Conservation (phyloP, 1,140 invertebrate genomes). For the Charaxes varanes region DNA sequence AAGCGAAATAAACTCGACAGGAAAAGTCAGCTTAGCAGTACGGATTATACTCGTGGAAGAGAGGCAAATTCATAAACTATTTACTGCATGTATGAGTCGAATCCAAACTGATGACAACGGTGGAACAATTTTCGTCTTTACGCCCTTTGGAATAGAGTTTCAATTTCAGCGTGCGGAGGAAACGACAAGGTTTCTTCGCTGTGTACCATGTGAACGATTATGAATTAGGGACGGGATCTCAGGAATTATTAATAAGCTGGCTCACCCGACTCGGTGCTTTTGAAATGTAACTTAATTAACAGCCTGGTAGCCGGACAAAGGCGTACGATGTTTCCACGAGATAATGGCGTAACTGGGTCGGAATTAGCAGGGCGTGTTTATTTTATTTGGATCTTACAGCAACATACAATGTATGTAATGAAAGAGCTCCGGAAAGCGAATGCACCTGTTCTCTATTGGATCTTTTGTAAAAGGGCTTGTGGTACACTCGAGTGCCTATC, state of each 20-base stretch:
- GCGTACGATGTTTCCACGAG: no score
- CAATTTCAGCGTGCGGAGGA: not conserved
- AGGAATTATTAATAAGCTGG: constrained; percentile 13
- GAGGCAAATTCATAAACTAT: constrained; percentile 19
- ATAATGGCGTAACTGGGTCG: not conserved
- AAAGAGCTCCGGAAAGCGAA: no score
- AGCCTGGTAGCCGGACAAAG: not conserved
- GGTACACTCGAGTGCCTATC: no score
- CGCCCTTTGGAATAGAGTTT: not conserved
- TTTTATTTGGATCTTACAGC: no score
- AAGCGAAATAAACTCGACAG: no score
- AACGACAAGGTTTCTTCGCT: not conserved
- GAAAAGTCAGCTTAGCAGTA: constrained; percentile 15
- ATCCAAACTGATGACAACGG: not conserved
- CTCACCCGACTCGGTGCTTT: constrained; percentile 1
- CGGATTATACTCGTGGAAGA: constrained; percentile 13
- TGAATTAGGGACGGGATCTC: constrained; percentile 9
- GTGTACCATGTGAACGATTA: constrained; percentile 1
- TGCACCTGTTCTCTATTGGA: no score
- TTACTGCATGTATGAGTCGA: constrained; percentile 5
- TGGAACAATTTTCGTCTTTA: not conserved
- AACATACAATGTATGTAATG: no score
- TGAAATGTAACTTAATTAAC: constrained; percentile 2
- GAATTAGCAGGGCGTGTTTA: not conserved
- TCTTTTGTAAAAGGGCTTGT: no score